Conservation (phyloP, 1,140 invertebrate genomes). For the Fopius arisanus region DNA sequence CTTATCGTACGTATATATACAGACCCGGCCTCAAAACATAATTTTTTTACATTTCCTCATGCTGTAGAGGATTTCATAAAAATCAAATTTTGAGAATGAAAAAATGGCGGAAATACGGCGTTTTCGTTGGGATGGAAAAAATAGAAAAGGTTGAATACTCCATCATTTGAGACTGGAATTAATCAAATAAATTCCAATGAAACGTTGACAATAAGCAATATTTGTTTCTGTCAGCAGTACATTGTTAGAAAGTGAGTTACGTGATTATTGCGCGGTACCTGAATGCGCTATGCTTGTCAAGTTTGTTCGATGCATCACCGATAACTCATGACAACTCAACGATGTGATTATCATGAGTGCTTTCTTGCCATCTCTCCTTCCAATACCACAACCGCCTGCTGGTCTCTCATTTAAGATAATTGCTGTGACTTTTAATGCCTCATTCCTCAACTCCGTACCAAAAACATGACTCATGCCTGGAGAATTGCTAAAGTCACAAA, state of each 20-base stretch:
- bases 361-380: neutral
- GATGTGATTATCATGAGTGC: neutral
- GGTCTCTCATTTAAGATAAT: neutral
- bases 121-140: too few species aligned
- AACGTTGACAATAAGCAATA: neutral
- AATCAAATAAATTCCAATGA: neutral
- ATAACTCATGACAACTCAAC: conserved; percentile 33
- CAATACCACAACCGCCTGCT: neutral
- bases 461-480: neutral
- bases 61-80: too few species aligned
- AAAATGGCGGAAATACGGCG: too few species aligned
- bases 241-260: conserved; percentile 49
- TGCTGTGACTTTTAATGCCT: neutral
- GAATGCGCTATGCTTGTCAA: conserved; percentile 36
- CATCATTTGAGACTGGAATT: too few species aligned
- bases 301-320: conserved; percentile 34
- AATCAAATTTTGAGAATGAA: too few species aligned
- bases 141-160: too few species aligned
- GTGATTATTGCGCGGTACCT: conserved; percentile 28
- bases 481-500: neutral
- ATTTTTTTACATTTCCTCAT: too few species aligned
- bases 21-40: too few species aligned
- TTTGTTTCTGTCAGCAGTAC: neutral
- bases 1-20: too few species aligned
- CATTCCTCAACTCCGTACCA: neutral